Evolutionary conservation across 2,797 vertebrate genomes (phyloP).

Genomic region (Halcyon smyrnensis): DNA sequence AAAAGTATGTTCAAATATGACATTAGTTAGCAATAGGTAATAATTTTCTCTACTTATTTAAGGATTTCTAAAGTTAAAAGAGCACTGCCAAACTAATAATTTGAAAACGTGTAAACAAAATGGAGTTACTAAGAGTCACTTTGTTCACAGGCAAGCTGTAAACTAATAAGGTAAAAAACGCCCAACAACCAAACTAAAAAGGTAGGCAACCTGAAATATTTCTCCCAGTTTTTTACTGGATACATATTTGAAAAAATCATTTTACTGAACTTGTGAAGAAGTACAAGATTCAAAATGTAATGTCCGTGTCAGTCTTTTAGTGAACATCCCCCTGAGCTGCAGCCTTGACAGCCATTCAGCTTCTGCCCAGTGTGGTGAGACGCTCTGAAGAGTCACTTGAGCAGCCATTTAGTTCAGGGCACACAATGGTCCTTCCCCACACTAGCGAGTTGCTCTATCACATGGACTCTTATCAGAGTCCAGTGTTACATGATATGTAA

Average conservation of each 20-base stretch:
- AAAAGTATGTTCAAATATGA: not conserved
- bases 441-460: not conserved
- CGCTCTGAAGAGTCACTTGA: accelerated
- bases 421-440: not conserved
- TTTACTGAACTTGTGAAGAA: not conserved
- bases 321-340: not conserved
- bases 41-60: not conserved
- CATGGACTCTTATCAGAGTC: not conserved
- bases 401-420: not conserved
- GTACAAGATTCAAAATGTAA: not conserved
- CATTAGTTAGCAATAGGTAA: not conserved
- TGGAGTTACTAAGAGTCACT: not conserved
- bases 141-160: not conserved
- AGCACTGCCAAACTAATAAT: slow-evolving; percentile 32
- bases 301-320: not conserved
- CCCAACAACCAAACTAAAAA: not conserved
- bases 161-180: not conserved
- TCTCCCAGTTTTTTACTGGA: not conserved
- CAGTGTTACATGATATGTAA: not conserved
- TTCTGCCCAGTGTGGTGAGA: not conserved
- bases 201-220: not conserved
- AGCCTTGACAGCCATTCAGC: not conserved
- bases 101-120: slow-evolving; percentile 36
- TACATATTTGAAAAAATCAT: not conserved
- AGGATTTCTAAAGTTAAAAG: slow-evolving; percentile 25